A percentile compares a stretch with the other conserved stretches of the same genome.
Conservation (phyloP, 2,113 vertebrate species). For the Albula goreensis region DNA sequence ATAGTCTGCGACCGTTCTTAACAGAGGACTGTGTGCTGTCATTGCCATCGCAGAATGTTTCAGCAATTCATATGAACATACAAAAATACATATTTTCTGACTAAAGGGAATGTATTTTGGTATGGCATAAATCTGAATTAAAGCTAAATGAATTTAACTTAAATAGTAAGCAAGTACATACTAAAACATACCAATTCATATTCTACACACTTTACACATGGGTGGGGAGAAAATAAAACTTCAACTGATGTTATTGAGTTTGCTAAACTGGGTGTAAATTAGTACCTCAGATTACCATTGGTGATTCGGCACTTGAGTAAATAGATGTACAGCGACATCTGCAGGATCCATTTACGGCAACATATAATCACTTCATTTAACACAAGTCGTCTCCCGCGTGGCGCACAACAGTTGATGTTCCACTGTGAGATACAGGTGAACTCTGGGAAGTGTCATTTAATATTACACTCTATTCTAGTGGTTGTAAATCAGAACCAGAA, state of each 20-base stretch:
- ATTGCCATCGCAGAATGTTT: too few species aligned
- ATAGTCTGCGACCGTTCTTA: too few species aligned
- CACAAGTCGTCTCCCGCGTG: not conserved
- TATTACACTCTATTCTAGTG: not conserved
- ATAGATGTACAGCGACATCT: constrained; percentile 57
- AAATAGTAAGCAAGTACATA: too few species aligned
- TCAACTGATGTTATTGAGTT: not conserved
- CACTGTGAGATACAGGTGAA: not conserved
- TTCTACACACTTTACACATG: too few species aligned
- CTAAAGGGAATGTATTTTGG: not conserved
- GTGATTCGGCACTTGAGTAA: not conserved
- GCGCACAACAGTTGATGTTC: not conserved
- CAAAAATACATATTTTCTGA: not conserved
- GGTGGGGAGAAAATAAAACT: not conserved
- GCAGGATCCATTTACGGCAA: constrained; percentile 40
- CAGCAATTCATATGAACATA: too few species aligned
- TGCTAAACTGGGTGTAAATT: not conserved
- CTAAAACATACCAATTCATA: too few species aligned
- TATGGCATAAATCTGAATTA: not conserved
- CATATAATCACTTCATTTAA: not conserved
- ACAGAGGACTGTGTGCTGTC: too few species aligned
- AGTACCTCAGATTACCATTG: not conserved
- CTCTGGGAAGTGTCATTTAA: not conserved
- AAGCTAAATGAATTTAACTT: too few species aligned
- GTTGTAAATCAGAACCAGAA: not conserved